Conservation (phyloP, 2,113 vertebrate species). For the Cepphus grylle region DNA sequence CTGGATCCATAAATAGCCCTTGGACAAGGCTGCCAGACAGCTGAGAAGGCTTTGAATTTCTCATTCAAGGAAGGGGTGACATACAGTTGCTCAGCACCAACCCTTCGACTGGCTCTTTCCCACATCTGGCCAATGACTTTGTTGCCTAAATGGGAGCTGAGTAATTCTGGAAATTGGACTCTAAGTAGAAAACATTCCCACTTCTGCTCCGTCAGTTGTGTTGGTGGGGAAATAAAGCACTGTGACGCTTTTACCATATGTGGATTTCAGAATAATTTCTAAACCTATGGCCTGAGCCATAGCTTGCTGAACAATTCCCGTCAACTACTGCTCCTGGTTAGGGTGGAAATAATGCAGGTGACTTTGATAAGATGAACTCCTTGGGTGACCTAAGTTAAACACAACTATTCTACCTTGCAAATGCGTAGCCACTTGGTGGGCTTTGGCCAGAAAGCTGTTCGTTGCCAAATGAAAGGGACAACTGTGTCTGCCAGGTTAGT, state of each 20-base stretch:
- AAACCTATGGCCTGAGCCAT: background rate
- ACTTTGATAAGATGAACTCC: background rate
- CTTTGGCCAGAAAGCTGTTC: background rate
- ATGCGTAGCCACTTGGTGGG: background rate
- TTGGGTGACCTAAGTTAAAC: background rate
- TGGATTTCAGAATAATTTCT: background rate
- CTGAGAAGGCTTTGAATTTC: conserved; percentile 31
- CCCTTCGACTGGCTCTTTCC: background rate
- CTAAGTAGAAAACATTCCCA: conserved; percentile 23
- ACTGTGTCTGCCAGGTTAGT: background rate
- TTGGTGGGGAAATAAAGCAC: background rate
- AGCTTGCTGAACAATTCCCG: background rate
- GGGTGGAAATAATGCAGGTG: background rate
- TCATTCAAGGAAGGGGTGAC: background rate
- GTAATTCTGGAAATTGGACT: conserved; percentile 20
- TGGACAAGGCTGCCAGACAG: background rate
- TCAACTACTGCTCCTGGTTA: background rate
- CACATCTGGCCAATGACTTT: conserved; percentile 42
- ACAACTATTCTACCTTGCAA: background rate
- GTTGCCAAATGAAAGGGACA: background rate
- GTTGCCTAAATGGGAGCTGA: background rate
- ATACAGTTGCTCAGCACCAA: background rate
- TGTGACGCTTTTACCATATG: background rate
- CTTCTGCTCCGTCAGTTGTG: background rate
- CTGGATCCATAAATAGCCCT: background rate